These are phyloP conservation scores for Lepidothrix coronata DNA, from an alignment of 2,113 vertebrate species.

Conservation along the genomic window DNA sequence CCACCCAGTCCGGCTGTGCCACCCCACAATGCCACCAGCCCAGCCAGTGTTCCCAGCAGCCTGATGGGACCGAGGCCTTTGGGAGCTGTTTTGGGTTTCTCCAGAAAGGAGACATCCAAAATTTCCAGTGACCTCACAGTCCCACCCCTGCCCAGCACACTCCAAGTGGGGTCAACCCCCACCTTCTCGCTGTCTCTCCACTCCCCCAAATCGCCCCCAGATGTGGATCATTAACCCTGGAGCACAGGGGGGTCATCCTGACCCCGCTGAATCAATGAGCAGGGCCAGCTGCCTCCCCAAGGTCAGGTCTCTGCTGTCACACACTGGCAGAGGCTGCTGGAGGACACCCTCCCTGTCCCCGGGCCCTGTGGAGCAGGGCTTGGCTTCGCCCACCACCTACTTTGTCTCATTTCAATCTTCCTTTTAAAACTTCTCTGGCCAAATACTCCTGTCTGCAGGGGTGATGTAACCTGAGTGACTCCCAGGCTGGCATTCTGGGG, in stretches of 20 bases:
- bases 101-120: not conserved
- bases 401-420: not conserved
- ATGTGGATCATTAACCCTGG: not conserved
- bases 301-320: not conserved
- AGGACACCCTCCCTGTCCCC: not conserved
- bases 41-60: not conserved
- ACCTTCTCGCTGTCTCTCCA: fast-evolving
- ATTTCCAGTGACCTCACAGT: fast-evolving
- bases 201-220: not conserved
- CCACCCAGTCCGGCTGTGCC: not conserved
- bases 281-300: not conserved
- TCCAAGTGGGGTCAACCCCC: fast-evolving
- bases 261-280: not conserved
- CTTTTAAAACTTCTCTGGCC: not conserved
- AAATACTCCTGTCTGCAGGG: not conserved
- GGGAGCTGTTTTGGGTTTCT: not conserved
- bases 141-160: not conserved
- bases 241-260: not conserved
- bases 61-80: not conserved
- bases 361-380: not conserved
- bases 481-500: slow-evolving; percentile 5
- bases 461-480: slow-evolving; percentile 28
- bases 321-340: not conserved
- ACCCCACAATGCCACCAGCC: fast-evolving
- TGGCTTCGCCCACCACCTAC: not conserved